Evolutionary conservation across 2,797 vertebrate species (phyloP).

Genomic region (Rhodeus uyekii): DNA sequence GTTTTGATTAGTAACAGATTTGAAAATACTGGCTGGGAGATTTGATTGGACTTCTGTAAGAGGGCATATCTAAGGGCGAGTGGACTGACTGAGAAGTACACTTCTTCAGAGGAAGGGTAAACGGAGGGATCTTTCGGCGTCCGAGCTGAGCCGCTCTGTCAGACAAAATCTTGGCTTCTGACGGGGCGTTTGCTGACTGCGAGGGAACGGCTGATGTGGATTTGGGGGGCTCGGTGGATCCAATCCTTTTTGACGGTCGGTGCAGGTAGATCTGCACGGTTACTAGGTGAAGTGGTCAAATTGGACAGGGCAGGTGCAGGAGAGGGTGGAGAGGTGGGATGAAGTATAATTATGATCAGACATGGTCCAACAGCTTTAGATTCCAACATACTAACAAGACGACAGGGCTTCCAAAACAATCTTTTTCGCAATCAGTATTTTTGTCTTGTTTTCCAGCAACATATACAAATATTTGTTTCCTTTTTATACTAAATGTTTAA

Average conservation of each 20-base stretch:
- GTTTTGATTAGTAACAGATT: conserved; percentile 76
- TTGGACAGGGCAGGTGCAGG: conserved; percentile 58
- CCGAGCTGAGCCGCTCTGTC: conserved; percentile 58
- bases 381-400: conserved; percentile 42
- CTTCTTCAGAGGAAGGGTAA: conserved; percentile 75
- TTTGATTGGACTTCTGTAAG: conserved; percentile 82
- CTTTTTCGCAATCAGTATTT: not conserved
- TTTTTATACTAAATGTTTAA: not conserved
- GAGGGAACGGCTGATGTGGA: conserved; percentile 65
- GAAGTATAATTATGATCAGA: conserved; percentile 59
- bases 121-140: conserved; percentile 69
- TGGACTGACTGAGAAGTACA: conserved; percentile 74
- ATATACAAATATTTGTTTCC: no score
- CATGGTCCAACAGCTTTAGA: conserved; percentile 30
- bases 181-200: conserved; percentile 62
- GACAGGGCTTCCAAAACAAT: conserved; percentile 40
- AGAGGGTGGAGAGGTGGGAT: conserved; percentile 33
- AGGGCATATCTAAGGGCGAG: conserved; percentile 75
- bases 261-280: conserved; percentile 83
- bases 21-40: conserved; percentile 84
- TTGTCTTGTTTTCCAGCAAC: not conserved
- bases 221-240: conserved; percentile 64
- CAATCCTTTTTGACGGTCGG: conserved; percentile 71
- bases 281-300: conserved; percentile 73
- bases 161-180: conserved; percentile 68